These are phyloP conservation scores for Malurus splendens DNA, from an alignment of 2,797 vertebrate species.

Conservation along the genomic window DNA sequence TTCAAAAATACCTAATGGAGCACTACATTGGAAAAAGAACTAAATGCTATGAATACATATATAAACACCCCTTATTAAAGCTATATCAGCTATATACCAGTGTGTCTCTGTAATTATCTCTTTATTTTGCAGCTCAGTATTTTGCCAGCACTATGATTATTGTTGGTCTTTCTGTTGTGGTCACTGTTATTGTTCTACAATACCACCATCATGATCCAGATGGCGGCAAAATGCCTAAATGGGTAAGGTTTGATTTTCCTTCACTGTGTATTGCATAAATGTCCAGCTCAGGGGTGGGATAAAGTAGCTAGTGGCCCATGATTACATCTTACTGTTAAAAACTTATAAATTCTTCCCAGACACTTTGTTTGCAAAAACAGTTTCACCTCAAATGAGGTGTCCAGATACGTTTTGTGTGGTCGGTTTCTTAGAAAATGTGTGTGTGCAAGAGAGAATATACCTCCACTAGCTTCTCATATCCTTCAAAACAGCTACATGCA, in stretches of 20 bases:
- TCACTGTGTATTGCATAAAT: neutral
- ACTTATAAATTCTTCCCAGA: neutral
- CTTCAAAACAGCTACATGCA: neutral
- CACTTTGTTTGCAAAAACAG: neutral
- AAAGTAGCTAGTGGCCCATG: neutral
- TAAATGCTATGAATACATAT: neutral
- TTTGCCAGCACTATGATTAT: slow-evolving; percentile 83
- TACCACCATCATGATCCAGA: slow-evolving; percentile 81
- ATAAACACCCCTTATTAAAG: neutral
- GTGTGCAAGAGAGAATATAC: neutral
- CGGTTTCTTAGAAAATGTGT: neutral
- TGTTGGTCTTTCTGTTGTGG: slow-evolving; percentile 77
- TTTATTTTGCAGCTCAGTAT: slow-evolving; percentile 74
- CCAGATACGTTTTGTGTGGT: neutral
- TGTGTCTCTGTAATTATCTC: neutral
- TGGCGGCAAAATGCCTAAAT: slow-evolving; percentile 81
- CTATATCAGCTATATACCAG: neutral
- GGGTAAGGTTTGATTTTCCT: slow-evolving; percentile 65
- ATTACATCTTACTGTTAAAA: neutral
- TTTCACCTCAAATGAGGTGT: neutral
- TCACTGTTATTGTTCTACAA: slow-evolving; percentile 77
- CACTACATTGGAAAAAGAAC: neutral
- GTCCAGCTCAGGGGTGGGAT: neutral
- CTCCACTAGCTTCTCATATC: neutral
- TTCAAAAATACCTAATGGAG: neutral